Base-by-base conservation (phyloP, 2,797 vertebrate genomes). In the Glyptemys insculpta region DNA sequence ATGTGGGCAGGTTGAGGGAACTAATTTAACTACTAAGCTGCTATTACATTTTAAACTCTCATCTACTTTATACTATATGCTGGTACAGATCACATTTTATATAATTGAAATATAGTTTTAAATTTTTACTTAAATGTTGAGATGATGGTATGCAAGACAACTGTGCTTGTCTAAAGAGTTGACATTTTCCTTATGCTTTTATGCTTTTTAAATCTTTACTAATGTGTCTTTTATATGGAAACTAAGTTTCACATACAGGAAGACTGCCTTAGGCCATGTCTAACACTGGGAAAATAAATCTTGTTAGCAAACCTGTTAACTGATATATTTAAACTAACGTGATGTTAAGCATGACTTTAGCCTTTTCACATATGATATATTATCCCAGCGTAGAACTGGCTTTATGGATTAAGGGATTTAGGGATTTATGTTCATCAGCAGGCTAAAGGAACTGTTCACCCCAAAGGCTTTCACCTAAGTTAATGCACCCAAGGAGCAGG, bases 371-470 rank as follows among this genome's bases (percentile, higher is more conserved):
- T 50, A 89, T n/a, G 62, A 86, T 87, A 93, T 44, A 86, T 93
- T 76, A 27, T 90, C 54, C 89, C 91, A 81, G n/a, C 44, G 34
- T 34, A 65, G 29, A 88, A 88, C 47, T 90, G 86, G 89, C 88
- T 94, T 96, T 94, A 87, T 50, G 50, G 50, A 50, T 50, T 50
- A 50, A 50, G 78, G 78, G 85, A 94, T 89, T n/a, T 19, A 68
- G 34, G 34, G 16, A 65, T 68, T 68, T 68, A 87, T 83, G 76
- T 79, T 68, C 25, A 91, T 86, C 41, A 86, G 88, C 41, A 85
- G 79, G 83, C 79, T 94, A 91, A 96, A 90, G 89, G 18, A 93
- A 93, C 90, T 74, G 10, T 83, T 89, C 92, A 95, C 76, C 92
- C 62, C 62, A 37, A 81, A 93, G 81, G 93, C 85, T 57, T 93